Conservation (phyloP, 2,797 vertebrate genomes). For the Lacerta viridis region DNA sequence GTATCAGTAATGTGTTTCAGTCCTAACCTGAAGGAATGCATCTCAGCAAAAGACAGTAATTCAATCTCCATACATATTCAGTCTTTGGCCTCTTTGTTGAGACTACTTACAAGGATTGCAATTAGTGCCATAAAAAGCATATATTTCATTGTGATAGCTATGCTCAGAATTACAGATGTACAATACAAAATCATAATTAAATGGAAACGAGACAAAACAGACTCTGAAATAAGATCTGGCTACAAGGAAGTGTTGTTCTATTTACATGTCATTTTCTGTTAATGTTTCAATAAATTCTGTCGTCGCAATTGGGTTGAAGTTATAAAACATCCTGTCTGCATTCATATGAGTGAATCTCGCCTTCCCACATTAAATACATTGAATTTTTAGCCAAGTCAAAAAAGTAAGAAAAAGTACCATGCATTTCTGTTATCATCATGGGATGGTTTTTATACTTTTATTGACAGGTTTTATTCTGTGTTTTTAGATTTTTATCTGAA, state of each 20-base stretch:
- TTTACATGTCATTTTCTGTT: slow-evolving; percentile 52
- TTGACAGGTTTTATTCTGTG: no score
- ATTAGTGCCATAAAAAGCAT: slow-evolving; percentile 72
- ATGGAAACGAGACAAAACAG: slow-evolving; percentile 72
- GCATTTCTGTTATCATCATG: background rate
- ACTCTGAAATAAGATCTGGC: slow-evolving; percentile 70
- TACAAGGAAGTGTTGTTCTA: slow-evolving; percentile 53
- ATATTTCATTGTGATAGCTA: slow-evolving; percentile 72
- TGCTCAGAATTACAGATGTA: slow-evolving; percentile 71
- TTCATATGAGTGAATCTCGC: slow-evolving; percentile 3
- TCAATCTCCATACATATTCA: slow-evolving; percentile 45
- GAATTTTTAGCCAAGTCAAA: background rate
- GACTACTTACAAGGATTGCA: slow-evolving; percentile 67
- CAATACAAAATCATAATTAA: slow-evolving; percentile 76
- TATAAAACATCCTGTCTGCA: slow-evolving; percentile 25
- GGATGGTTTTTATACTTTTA: no score
- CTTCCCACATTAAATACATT: slow-evolving; percentile 5
- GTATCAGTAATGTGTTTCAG: background rate
- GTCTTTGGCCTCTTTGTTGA: slow-evolving; percentile 73
- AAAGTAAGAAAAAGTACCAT: background rate
- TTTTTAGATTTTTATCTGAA: no score
- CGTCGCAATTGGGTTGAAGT: slow-evolving; percentile 3
- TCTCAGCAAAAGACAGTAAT: slow-evolving; percentile 49
- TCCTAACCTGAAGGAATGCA: slow-evolving; percentile 14
- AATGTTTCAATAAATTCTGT: slow-evolving; percentile 36